Evolutionary conservation across 2,888 invertebrate genomes (phyloP).

Genomic region (Caradrina clavipalpis): DNA sequence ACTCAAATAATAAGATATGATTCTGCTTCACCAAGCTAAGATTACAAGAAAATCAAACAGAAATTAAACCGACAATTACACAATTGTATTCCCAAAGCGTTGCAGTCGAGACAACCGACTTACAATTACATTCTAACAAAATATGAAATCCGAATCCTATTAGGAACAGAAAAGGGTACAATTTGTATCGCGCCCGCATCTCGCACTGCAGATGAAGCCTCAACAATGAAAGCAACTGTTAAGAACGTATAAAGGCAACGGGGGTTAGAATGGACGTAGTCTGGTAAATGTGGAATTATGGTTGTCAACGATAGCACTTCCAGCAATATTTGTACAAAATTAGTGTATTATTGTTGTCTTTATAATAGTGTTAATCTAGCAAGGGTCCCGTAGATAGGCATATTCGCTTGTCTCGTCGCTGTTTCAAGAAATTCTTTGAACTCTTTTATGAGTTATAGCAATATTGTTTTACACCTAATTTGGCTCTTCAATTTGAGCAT

Average conservation of each 20-base stretch:
- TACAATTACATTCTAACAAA: constrained; percentile 60
- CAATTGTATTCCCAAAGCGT: constrained; percentile 40
- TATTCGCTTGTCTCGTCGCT: too few species aligned
- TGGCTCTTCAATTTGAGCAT: too few species aligned
- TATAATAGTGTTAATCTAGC: too few species aligned
- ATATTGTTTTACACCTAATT: too few species aligned
- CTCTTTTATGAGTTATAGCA: too few species aligned
- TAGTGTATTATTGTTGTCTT: too few species aligned
- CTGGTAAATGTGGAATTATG: constrained; percentile 47
- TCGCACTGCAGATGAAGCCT: constrained; percentile 74
- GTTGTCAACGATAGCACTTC: constrained; percentile 10
- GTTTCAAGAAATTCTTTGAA: too few species aligned
- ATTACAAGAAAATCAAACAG: constrained; percentile 20
- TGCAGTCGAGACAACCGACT: constrained; percentile 39
- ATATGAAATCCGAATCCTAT: constrained; percentile 69
- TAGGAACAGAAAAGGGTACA: constrained; percentile 66
- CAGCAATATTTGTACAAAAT: constrained; percentile 3
- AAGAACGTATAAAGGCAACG: constrained; percentile 60
- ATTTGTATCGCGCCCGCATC: constrained; percentile 68
- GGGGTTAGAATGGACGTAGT: constrained; percentile 31
- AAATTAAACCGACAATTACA: constrained; percentile 45
- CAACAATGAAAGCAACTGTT: constrained; percentile 75
- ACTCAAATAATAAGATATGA: not conserved
- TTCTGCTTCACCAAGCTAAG: not conserved
- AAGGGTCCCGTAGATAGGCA: too few species aligned